A percentile compares a stretch with the other conserved stretches of the same genome.
Conservation (phyloP, 2,113 vertebrate genomes). For the Tenebrosternarchus preto region DNA sequence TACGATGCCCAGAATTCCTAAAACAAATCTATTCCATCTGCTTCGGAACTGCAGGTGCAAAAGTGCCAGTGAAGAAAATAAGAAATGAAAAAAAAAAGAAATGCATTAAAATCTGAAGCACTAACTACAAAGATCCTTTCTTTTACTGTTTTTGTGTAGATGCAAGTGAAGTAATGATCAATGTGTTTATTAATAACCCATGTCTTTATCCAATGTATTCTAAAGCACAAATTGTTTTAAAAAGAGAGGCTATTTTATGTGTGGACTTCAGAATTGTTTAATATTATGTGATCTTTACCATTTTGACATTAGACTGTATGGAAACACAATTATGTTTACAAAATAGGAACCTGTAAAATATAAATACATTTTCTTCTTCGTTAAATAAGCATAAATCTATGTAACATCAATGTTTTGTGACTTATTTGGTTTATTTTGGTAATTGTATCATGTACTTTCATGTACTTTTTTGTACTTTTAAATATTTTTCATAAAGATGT, state of each 20-base stretch:
- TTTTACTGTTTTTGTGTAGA: background rate
- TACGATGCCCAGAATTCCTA: background rate
- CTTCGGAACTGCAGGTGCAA: background rate
- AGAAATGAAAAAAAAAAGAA: background rate
- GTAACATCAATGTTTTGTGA: background rate
- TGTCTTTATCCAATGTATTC: background rate
- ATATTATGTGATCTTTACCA: background rate
- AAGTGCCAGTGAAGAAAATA: background rate
- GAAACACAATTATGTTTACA: slow-evolving; percentile 11
- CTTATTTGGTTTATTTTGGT: background rate
- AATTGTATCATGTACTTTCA: background rate
- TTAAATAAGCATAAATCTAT: background rate
- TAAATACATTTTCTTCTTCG: background rate
- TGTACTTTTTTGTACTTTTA: background rate
- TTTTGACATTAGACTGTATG: background rate
- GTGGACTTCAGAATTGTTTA: background rate
- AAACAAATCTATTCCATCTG: background rate
- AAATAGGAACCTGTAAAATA: background rate
- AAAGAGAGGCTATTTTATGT: background rate
- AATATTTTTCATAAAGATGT: background rate
- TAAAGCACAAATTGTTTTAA: no score
- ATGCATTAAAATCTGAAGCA: background rate
- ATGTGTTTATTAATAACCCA: background rate
- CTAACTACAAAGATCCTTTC: background rate
- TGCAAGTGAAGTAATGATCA: background rate